phyloP scores from a whole-genome alignment of 2,113 vertebrate species.

The Papio anubis region DNA sequence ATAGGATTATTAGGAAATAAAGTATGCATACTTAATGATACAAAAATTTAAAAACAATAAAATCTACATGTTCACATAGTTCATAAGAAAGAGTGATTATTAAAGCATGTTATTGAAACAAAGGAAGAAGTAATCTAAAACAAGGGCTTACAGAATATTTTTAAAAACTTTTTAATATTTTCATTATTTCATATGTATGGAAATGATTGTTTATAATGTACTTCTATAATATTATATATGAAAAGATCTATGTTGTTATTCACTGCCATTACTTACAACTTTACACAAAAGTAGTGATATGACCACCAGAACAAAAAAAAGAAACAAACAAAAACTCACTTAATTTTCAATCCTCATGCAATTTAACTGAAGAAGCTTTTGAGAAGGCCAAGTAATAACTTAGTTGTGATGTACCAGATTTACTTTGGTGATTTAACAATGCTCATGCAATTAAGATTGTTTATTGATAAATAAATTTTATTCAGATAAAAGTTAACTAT shows the following conservation, averaged over 20 bases:
- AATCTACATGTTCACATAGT: neutral
- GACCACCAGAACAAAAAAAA: neutral
- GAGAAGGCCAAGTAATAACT: neutral
- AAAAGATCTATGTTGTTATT: neutral
- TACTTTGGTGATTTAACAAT: neutral
- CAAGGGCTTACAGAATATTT: neutral
- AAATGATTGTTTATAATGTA: neutral
- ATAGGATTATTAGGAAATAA: neutral
- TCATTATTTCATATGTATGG: neutral
- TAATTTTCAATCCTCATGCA: neutral
- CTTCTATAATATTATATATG: neutral
- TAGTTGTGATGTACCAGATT: neutral
- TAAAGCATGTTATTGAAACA: neutral
- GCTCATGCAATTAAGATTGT: neutral
- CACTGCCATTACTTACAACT: neutral
- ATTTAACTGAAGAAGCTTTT: neutral
- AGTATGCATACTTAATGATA: neutral
- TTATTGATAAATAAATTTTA: neutral
- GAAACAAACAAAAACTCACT: neutral
- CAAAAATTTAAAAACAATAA: neutral
- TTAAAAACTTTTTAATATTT: neutral
- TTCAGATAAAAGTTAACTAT: neutral
- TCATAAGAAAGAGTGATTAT: neutral
- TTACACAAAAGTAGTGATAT: neutral
- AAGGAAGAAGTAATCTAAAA: neutral